Percentiles rank a stretch among this genome's conserved stretches.
phyloP scores from a whole-genome alignment of 2,888 invertebrate genomes.

The Cryptocephalus moraei region DNA sequence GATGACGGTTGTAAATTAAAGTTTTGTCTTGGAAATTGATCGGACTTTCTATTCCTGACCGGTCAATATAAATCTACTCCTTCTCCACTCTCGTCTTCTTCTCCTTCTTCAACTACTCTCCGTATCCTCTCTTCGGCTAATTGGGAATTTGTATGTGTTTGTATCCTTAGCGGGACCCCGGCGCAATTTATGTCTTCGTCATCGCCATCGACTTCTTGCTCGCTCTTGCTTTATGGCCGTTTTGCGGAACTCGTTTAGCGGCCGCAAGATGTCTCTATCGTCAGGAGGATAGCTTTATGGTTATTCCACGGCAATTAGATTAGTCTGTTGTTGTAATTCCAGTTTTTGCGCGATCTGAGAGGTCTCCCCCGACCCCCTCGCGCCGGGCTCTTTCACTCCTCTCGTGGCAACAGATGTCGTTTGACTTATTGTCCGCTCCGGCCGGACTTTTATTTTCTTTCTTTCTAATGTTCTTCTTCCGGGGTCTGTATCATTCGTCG shows the following conservation, averaged over 20 bases:
- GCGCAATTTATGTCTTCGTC: constrained; percentile 34
- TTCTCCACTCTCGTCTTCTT: too few relatives aligned
- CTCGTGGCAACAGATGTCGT: constrained; percentile 32
- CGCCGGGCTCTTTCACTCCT: too few relatives aligned
- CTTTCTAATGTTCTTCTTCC: too few relatives aligned
- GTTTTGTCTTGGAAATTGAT: too few relatives aligned
- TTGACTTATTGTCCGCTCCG: constrained; percentile 30
- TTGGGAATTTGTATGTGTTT: constrained; percentile 39
- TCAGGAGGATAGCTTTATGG: constrained; percentile 37
- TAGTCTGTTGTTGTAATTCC: constrained; percentile 37
- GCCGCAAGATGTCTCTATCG: constrained; percentile 41
- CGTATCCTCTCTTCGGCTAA: constrained; percentile 24
- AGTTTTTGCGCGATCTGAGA: constrained; percentile 30
- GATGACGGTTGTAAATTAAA: too few relatives aligned
- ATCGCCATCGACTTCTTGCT: constrained; percentile 7
- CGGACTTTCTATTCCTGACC: too few relatives aligned
- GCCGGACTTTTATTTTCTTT: too few relatives aligned
- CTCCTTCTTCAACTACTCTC: too few relatives aligned
- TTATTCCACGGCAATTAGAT: constrained; percentile 39
- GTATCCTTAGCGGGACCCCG: constrained; percentile 28
- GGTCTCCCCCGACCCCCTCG: constrained; percentile 13
- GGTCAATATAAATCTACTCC: too few relatives aligned
- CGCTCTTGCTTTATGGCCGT: constrained; percentile 37
- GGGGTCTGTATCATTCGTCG: too few relatives aligned
- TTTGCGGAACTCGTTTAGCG: constrained; percentile 37